These are phyloP conservation scores for Cheilosia variabilis DNA, from an alignment of 2,888 invertebrate genomes.

Conservation along the genomic window DNA sequence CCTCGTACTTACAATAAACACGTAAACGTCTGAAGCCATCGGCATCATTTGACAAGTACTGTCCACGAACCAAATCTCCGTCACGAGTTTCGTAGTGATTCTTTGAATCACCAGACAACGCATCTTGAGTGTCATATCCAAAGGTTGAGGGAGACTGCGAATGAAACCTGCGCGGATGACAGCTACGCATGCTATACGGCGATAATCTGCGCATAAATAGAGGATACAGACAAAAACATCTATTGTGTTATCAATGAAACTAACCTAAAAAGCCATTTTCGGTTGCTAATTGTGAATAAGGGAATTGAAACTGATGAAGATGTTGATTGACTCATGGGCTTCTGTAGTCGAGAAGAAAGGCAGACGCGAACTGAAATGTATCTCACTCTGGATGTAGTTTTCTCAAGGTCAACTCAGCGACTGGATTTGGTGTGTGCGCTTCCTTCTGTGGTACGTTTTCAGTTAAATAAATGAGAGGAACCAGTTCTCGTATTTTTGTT, in stretches of 20 bases:
- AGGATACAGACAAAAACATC: background rate
- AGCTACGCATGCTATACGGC: constrained; percentile 76
- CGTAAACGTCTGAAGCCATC: constrained; percentile 85
- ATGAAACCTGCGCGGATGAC: constrained; percentile 77
- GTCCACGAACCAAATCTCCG: constrained; percentile 85
- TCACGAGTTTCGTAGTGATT: constrained; percentile 84
- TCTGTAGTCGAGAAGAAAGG: background rate
- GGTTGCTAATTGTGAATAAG: background rate
- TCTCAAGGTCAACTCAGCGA: background rate
- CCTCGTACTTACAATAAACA: no score
- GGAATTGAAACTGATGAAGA: background rate
- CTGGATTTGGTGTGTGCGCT: background rate
- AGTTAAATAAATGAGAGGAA: constrained; percentile 11
- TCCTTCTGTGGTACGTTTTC: constrained; percentile 3
- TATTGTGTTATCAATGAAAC: background rate
- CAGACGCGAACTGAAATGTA: background rate
- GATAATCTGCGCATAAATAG: background rate
- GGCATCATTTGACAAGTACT: constrained; percentile 84
- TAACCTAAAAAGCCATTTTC: constrained; percentile 77
- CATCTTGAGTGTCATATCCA: constrained; percentile 84
- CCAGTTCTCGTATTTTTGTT: constrained; percentile 20
- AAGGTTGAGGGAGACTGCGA: constrained; percentile 72
- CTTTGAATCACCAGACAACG: constrained; percentile 84
- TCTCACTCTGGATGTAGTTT: background rate
- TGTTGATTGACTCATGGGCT: background rate